Percentiles rank a stretch among this genome's conserved stretches.
phyloP scores from a whole-genome alignment of 2,888 invertebrate genomes.

The Papilio demoleus region DNA sequence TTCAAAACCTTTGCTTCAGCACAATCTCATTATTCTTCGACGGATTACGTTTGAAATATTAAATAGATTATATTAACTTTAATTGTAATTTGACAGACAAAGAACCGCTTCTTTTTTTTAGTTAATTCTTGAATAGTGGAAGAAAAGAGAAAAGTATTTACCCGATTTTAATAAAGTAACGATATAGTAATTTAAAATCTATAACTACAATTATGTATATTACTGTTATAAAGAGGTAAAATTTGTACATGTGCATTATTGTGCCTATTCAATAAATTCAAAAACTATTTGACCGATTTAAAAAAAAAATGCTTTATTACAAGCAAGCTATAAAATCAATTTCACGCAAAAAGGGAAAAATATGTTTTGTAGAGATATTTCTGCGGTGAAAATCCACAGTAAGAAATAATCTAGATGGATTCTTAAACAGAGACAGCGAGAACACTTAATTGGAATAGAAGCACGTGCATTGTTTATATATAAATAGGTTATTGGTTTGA shows the following conservation, averaged over 20 bases:
- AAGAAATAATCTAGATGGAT: neutral
- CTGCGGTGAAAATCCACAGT: neutral
- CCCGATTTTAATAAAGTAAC: neutral
- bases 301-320: no score
- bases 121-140: neutral
- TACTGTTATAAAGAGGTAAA: no score
- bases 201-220: no score
- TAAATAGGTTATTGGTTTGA: constrained; percentile 14
- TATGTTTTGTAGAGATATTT: neutral
- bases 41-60: constrained; percentile 34
- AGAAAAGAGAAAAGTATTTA: neutral
- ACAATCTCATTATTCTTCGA: constrained; percentile 7
- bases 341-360: no score
- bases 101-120: neutral
- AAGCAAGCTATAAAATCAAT: no score
- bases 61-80: constrained; percentile 40
- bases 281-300: no score
- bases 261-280: no score
- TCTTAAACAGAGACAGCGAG: neutral
- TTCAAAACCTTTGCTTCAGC: constrained; percentile 20
- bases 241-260: no score
- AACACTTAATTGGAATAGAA: neutral
- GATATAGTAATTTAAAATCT: no score
- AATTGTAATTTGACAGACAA: constrained; percentile 2
- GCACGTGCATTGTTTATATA: neutral